These are phyloP conservation scores for Pangasius djambal DNA, from an alignment of 2,797 vertebrate species.

Conservation along the genomic window DNA sequence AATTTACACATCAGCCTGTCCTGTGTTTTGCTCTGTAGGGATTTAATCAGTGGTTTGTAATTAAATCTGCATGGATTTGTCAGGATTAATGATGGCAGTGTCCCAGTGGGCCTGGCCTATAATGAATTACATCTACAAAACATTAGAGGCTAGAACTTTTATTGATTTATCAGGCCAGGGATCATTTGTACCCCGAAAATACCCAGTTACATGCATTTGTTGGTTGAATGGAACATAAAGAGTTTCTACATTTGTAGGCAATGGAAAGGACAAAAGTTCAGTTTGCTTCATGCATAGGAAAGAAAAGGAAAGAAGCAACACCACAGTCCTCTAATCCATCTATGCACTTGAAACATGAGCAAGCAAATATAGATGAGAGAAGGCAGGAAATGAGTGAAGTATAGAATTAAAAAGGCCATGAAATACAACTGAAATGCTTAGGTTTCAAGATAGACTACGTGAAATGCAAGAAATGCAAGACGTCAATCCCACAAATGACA, in stretches of 20 bases:
- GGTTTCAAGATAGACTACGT: neutral
- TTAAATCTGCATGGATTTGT: constrained; percentile 49
- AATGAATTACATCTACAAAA: constrained; percentile 37
- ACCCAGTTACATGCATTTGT: constrained; percentile 11
- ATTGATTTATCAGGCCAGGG: constrained; percentile 22
- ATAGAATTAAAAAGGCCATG: constrained; percentile 2
- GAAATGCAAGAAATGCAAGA: constrained; percentile 30
- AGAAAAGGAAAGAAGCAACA: constrained; percentile 18
- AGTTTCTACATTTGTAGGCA: constrained; percentile 6
- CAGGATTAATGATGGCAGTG: constrained; percentile 21
- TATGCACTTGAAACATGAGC: neutral
- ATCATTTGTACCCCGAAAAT: neutral
- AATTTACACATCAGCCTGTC: constrained; percentile 36
- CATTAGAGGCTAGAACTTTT: constrained; percentile 9
- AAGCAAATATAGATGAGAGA: constrained; percentile 26
- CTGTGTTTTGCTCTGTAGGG: constrained; percentile 27
- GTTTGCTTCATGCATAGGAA: constrained; percentile 41
- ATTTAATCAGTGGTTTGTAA: constrained; percentile 51
- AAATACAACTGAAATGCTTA: constrained; percentile 27
- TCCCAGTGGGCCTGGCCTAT: constrained; percentile 21
- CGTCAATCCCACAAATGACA: constrained; percentile 38
- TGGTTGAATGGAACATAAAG: constrained; percentile 24
- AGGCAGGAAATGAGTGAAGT: constrained; percentile 25
- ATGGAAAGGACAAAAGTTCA: neutral
- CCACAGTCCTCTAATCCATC: constrained; percentile 3